Conservation (phyloP, 2,888 invertebrate species). For the Clistopyga incitator region DNA sequence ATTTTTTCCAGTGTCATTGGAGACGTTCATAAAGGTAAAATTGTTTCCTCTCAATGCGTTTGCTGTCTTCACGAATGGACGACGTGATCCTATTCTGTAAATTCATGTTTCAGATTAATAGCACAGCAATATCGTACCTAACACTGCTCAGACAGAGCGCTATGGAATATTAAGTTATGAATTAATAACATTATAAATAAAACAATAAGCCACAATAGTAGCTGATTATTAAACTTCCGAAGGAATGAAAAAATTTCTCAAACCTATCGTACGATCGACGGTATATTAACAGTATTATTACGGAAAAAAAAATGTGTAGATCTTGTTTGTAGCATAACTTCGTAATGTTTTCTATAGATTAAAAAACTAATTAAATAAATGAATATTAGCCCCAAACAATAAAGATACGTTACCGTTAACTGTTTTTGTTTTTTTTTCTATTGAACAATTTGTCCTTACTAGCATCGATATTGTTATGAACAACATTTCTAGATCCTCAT, state of each 20-base stretch:
- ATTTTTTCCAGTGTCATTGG: slow-evolving; percentile 69
- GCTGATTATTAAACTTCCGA: not conserved
- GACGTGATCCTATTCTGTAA: not conserved
- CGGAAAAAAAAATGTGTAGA: not conserved
- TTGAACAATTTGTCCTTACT: no score
- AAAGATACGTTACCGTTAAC: not conserved
- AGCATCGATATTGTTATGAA: not conserved
- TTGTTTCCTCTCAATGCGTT: not conserved
- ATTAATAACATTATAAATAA: not conserved
- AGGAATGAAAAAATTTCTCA: not conserved
- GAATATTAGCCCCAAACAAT: not conserved
- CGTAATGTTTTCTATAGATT: not conserved
- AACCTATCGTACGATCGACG: not conserved
- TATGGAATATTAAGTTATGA: not conserved
- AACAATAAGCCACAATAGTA: not conserved
- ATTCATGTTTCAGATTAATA: slow-evolving; percentile 65
- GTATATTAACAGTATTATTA: not conserved
- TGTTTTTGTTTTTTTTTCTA: no score
- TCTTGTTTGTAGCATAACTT: not conserved
- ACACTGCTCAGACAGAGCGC: slow-evolving; percentile 64
- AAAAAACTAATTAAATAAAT: not conserved
- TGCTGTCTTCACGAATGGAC: not conserved
- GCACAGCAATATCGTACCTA: slow-evolving; percentile 71
- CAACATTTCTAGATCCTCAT: not conserved
- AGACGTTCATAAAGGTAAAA: slow-evolving; percentile 67